Base-by-base conservation (phyloP, 2,888 invertebrate species). In the Nesidiocoris tenuis region DNA sequence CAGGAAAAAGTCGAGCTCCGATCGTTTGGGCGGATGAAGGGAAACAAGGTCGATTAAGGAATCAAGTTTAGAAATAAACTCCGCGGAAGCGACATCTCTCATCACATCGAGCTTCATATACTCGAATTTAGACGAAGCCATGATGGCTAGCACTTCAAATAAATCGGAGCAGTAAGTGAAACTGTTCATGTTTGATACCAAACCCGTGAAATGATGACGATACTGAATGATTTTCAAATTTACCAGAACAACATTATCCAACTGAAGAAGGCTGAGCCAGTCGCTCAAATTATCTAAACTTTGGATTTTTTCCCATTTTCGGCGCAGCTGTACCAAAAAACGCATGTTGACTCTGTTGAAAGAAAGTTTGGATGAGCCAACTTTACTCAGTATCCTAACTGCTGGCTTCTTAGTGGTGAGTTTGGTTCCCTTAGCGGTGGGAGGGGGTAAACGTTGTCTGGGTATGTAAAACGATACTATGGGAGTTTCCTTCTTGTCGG, bases 81-180 rank as follows among this genome's bases (percentile, higher is more conserved):
- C 5, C 7, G 63, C 54, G 2, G 63, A 63, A n/a, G 56, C 56
- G n/a, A 74, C 21, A 56, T 56, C 64, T 21, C n/a, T 23, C 18
- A 64, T 17, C 1, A 74, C 64, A 23, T 56, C 23, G n/a, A 55
- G 54, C 0, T 78, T 25, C 5, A 80, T 78, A 82, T 91, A 92
- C 75, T 86, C 83, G 0, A 93, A 82, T 22, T 94, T 81, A 0
- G 88, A 87, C 68, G 88, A 85, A 0, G 90, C 88, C 22, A 94
- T 82, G 12, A 89, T 90, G 79, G 85, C 86, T 64, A 92, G 84
- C 0, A 93, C 91, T 81, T 90, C 89, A 78, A 94, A 74, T 0
- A 74, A 17, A 9, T 0, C 2, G 18, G 17, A 22, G 23, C 21
- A 56, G 17, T 23, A 63, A 19, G n/a, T 1, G 18, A 55, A 74